Base-by-base conservation (phyloP, 2,797 vertebrate genomes). In the Cryptoblepharus egeriae region DNA sequence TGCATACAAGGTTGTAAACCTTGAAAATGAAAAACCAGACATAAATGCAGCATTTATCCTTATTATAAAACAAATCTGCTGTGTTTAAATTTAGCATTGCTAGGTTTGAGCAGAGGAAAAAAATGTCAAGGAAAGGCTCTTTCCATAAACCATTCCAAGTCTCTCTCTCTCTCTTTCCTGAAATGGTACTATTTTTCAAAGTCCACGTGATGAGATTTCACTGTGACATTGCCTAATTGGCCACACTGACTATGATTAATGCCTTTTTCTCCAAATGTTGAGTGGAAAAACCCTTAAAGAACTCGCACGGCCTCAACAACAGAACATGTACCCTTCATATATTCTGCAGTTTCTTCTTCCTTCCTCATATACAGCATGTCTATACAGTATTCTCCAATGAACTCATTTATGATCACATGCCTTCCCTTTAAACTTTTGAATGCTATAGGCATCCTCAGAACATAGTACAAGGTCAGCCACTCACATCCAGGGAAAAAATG, bases 191-290 rank as follows among this genome's bases (percentile, higher is more conserved):
- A 11, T 77, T 52, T 71, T 69, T 64, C 24, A 32, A 57, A 83
- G 39, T 24, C 18, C 28, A 4, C 45, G 13, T 57, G 9, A 78
- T n/a, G 37, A 79, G 37, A 16, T 32, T 28, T 28, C 35, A 24
- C 61, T n/a, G 37, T 79, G 55, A 35, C 24, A 79, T 74, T 49
- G 52, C 64, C 63, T 79, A 79, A 79, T 75, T 84, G 75, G 63
- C 22, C 30, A 28, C 32, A 49, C 28, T 80, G 77, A 79, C 63
- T 61, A 70, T 80, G 64, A 84, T 79, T 80, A 80, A 84, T 75
- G 64, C 22, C 32, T 80, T 20, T 75, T 80, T 65, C 57, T 24
- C 57, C 24, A 2, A 20, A 1, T 58, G 4, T 72, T n/a, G 69
- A 20, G 30, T 32, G 57, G 69, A n/a, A 22, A 55, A 83, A 52